Conservation (phyloP, 2,113 vertebrate genomes). For the Eulemur macaco region DNA sequence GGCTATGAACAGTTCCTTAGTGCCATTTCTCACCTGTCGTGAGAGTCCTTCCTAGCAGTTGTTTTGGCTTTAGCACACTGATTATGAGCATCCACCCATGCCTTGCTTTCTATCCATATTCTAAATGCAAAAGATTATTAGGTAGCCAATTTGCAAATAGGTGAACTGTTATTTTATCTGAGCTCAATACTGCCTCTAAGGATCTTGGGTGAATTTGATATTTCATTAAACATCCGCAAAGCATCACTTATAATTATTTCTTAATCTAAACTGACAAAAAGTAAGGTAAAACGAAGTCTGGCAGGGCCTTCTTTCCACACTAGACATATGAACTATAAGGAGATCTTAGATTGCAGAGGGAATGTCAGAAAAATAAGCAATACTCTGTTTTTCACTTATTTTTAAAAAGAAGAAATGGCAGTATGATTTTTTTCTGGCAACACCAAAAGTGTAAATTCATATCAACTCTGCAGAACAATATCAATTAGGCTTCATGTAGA, state of each 20-base stretch:
- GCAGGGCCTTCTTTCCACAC: not conserved
- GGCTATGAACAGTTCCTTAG: not conserved
- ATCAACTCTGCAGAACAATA: not conserved
- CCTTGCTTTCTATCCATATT: not conserved
- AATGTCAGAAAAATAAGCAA: not conserved
- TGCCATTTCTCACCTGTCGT: not conserved
- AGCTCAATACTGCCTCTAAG: not conserved
- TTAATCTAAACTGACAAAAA: constrained; percentile 3
- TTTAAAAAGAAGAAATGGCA: not conserved
- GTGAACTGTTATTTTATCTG: not conserved
- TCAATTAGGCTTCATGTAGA: not conserved
- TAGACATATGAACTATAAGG: not conserved
- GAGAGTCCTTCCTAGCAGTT: not conserved
- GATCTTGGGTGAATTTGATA: not conserved
- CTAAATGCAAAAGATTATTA: not conserved
- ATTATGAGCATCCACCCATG: not conserved
- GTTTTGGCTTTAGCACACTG: not conserved
- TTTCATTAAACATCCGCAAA: not conserved
- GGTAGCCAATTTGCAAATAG: not conserved
- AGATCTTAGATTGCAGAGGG: not conserved
- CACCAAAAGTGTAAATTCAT: constrained; percentile 7
- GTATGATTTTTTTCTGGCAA: not conserved
- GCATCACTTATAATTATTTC: not conserved
- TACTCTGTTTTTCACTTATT: not conserved
- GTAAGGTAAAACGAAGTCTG: not conserved